These are phyloP conservation scores for Cataglyphis albicans DNA, from an alignment of 2,888 invertebrate species.

Conservation along the genomic window DNA sequence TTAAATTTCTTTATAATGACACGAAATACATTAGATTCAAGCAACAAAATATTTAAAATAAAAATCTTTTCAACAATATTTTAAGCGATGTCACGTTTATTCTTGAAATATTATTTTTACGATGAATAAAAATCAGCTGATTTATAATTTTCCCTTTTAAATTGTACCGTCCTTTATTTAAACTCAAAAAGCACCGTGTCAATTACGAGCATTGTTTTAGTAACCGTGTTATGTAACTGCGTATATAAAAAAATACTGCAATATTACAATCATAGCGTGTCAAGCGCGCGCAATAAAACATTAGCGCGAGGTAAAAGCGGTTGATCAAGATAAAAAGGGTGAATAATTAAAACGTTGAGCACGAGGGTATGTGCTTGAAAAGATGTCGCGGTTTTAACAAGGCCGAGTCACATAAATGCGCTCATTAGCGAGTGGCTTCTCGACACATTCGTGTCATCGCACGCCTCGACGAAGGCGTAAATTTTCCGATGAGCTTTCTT, in stretches of 20 bases:
- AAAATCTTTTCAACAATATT: background rate
- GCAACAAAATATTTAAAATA: background rate
- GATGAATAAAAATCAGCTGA: background rate
- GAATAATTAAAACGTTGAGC: conserved; percentile 31
- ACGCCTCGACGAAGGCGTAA: background rate
- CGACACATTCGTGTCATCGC: conserved; percentile 21
- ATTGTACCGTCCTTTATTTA: background rate
- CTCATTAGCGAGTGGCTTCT: conserved; percentile 36
- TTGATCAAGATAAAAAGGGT: conserved; percentile 24
- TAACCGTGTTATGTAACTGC: conserved; percentile 1
- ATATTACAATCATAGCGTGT: conserved; percentile 3
- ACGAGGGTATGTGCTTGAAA: background rate
- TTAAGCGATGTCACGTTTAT: background rate
- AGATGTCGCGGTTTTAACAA: conserved; percentile 25
- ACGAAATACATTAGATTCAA: background rate
- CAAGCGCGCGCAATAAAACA: conserved; percentile 27
- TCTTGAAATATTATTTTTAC: background rate
- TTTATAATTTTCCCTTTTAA: background rate
- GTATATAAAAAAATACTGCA: conserved; percentile 5
- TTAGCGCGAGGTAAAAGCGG: conserved; percentile 2
- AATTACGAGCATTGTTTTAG: background rate
- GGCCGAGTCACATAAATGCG: conserved; percentile 24
- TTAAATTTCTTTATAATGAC: background rate
- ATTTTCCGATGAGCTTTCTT: background rate
- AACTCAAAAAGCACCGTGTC: background rate